Conservation (phyloP, 2,113 vertebrate species). For the Indicator indicator region DNA sequence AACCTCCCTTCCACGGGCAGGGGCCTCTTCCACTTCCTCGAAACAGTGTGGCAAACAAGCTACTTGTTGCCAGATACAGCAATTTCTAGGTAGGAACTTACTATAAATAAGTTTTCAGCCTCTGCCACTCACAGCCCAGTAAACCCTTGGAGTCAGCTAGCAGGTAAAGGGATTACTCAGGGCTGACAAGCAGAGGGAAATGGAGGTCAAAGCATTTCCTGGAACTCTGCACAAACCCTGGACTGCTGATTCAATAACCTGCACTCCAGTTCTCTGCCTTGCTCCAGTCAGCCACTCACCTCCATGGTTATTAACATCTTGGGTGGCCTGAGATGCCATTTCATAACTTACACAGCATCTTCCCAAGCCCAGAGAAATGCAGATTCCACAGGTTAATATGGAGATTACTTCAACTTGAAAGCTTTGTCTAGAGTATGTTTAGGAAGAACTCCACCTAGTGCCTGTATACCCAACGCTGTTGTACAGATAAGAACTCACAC, state of each 20-base stretch:
- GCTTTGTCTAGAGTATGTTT: not conserved
- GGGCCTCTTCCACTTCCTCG: not conserved
- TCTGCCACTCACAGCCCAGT: not conserved
- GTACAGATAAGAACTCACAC: not conserved
- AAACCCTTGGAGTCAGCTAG: not conserved
- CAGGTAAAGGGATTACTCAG: not conserved
- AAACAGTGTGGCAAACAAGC: not conserved
- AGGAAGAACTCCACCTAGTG: not conserved
- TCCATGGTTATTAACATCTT: not conserved
- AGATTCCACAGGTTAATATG: not conserved
- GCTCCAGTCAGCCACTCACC: fast-evolving
- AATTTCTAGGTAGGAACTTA: not conserved
- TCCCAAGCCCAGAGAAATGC: not conserved
- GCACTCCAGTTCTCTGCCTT: not conserved
- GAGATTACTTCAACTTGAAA: not conserved
- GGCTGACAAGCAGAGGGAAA: not conserved
- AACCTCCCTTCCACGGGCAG: not conserved
- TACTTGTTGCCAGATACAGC: not conserved
- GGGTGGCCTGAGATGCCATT: not conserved
- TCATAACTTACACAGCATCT: not conserved
- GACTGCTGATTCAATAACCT: not conserved
- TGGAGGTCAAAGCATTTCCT: not conserved
- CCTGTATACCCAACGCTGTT: not conserved
- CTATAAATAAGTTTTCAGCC: not conserved
- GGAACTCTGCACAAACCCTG: not conserved